A percentile compares a stretch with the other conserved stretches of the same genome.
These are phyloP conservation scores for Diuraphis noxia DNA, from an alignment of 1,140 invertebrate genomes.

Conservation along the genomic window DNA sequence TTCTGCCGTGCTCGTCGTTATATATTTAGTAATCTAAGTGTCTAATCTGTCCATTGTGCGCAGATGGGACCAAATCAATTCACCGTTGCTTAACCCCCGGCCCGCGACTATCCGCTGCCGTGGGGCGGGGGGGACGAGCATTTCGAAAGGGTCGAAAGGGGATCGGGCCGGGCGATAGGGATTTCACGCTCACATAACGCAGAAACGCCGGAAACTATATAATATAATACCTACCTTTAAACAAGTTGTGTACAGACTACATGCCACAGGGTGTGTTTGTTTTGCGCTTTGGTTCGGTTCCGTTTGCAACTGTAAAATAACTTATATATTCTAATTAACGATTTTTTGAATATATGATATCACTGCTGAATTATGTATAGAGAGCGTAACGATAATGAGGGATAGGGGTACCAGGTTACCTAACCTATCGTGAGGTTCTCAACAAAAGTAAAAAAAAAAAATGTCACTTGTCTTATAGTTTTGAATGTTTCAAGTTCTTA, in stretches of 20 bases:
- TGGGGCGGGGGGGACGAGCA: background rate
- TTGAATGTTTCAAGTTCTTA: background rate
- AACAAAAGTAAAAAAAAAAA: background rate
- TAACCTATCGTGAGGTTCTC: background rate
- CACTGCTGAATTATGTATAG: no score
- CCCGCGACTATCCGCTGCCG: background rate
- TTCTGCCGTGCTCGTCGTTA: background rate
- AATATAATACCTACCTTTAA: background rate
- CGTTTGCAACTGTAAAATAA: background rate
- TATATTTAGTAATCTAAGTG: constrained; percentile 33
- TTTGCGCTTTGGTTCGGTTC: background rate
- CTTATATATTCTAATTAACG: background rate
- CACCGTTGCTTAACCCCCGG: background rate
- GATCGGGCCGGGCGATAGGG: background rate
- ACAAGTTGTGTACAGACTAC: background rate
- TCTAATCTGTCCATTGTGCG: constrained; percentile 30
- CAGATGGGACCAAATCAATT: constrained; percentile 38
- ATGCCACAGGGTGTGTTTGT: background rate
- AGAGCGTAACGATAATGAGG: background rate
- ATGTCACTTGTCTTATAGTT: background rate
- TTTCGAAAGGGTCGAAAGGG: background rate
- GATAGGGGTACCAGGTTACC: background rate
- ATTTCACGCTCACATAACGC: background rate
- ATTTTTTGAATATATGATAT: background rate
- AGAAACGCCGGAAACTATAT: no score